Conservation (phyloP, 2,113 vertebrate genomes). For the Stigmatopora nigra region DNA sequence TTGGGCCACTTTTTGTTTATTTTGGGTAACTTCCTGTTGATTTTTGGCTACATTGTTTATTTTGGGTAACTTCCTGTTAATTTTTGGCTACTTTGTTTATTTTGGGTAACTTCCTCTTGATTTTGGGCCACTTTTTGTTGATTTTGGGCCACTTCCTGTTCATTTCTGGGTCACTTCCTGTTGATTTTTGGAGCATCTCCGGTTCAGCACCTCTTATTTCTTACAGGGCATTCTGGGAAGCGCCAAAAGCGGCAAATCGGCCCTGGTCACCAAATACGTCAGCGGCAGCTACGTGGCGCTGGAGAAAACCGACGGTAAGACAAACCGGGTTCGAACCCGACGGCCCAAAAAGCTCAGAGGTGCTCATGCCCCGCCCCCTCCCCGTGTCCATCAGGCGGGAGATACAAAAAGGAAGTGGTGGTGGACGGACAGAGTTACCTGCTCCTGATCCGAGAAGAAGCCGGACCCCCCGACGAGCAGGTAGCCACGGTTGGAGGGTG, state of each 20-base stretch:
- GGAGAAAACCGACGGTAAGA: conserved; percentile 83
- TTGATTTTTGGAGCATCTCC: too few relatives aligned
- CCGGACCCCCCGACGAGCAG: conserved; percentile 80
- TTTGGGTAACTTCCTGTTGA: too few relatives aligned
- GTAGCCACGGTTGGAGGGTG: conserved; percentile 47
- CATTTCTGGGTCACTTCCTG: too few relatives aligned
- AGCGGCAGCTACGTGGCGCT: conserved; percentile 82
- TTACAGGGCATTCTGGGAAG: conserved; percentile 85
- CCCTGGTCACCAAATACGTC: conserved; percentile 88
- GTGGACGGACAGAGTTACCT: conserved; percentile 90
- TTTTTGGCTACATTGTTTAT: too few relatives aligned
- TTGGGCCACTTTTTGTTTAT: too few relatives aligned
- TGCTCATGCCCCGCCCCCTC: conserved; percentile 1
- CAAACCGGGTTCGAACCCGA: neutral
- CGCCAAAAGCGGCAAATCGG: conserved; percentile 82
- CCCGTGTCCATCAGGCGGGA: conserved; percentile 70
- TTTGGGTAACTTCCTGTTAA: too few relatives aligned
- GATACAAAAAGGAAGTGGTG: conserved; percentile 89
- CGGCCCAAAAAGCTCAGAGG: too few relatives aligned
- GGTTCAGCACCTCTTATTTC: conserved; percentile 26
- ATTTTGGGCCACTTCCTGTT: too few relatives aligned
- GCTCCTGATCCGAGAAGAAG: conserved; percentile 88
- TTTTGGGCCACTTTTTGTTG: too few relatives aligned
- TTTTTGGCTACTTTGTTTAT: too few relatives aligned
- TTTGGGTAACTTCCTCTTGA: too few relatives aligned